Conservation (phyloP, 1,140 invertebrate genomes). For the Tribolium madens region DNA sequence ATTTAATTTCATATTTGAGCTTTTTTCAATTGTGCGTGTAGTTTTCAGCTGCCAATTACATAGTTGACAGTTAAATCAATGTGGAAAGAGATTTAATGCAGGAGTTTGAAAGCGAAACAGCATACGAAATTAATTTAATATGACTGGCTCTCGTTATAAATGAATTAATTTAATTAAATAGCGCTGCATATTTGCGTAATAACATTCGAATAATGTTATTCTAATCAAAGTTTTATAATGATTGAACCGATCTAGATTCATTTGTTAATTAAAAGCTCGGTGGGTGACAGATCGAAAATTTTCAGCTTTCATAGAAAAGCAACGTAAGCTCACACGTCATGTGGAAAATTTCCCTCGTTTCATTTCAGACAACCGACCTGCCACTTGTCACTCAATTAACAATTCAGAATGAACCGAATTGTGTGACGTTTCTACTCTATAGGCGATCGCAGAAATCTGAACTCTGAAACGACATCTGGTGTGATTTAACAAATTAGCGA, state of each 20-base stretch:
- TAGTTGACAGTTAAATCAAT: constrained; percentile 18
- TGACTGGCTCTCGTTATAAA: neutral
- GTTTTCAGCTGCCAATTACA: constrained; percentile 12
- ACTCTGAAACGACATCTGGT: too few relatives aligned
- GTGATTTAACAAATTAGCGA: too few relatives aligned
- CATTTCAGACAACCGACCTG: constrained; percentile 6
- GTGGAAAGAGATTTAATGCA: neutral
- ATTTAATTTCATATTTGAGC: constrained; percentile 16
- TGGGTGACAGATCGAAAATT: neutral
- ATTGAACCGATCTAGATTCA: constrained; percentile 3
- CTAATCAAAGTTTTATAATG: neutral
- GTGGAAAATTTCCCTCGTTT: constrained; percentile 22
- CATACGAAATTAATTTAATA: neutral
- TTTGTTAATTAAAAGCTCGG: constrained; percentile 12
- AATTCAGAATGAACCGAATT: constrained; percentile 27
- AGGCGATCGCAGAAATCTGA: too few relatives aligned
- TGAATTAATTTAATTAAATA: constrained; percentile 10
- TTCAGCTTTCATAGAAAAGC: neutral
- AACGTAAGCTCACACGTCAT: constrained; percentile 25
- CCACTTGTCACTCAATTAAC: constrained; percentile 35
- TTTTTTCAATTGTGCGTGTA: neutral
- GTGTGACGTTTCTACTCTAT: constrained; percentile 6
- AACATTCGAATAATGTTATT: too few relatives aligned
- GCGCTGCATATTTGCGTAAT: constrained; percentile 5
- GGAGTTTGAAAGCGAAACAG: neutral